Conservation (phyloP, 2,113 vertebrate species). For the Seriola aureovittata region DNA sequence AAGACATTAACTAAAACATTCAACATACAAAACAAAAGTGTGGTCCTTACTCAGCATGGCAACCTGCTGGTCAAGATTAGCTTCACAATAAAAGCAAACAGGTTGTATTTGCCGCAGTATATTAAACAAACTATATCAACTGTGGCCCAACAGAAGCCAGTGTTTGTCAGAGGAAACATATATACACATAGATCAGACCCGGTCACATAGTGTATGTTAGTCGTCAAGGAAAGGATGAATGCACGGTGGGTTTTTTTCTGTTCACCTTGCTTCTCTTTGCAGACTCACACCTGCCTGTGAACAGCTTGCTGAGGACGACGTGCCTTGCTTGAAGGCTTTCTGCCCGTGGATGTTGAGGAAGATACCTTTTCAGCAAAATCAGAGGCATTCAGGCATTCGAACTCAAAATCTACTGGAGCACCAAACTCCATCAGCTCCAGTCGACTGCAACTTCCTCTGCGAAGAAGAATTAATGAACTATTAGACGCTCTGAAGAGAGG, state of each 20-base stretch:
- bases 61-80: constrained; percentile 10
- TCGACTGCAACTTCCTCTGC: background rate
- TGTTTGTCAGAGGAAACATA: constrained; percentile 2
- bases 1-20: constrained; percentile 10
- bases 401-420: no score
- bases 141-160: background rate
- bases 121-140: background rate
- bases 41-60: constrained; percentile 12
- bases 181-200: background rate
- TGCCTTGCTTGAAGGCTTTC: no score
- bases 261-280: background rate
- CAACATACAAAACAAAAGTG: constrained; percentile 3
- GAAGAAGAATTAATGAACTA: background rate
- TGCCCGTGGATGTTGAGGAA: no score
- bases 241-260: background rate
- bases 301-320: background rate
- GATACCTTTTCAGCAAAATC: no score
- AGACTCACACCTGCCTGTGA: background rate
- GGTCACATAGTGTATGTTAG: background rate
- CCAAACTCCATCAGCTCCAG: background rate
- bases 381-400: no score
- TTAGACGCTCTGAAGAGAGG: background rate
- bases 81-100: constrained; percentile 49
- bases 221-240: background rate
- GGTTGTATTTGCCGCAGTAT: constrained; percentile 6